phyloP scores from a whole-genome alignment of 2,888 invertebrate genomes.

The Protonemura montana region DNA sequence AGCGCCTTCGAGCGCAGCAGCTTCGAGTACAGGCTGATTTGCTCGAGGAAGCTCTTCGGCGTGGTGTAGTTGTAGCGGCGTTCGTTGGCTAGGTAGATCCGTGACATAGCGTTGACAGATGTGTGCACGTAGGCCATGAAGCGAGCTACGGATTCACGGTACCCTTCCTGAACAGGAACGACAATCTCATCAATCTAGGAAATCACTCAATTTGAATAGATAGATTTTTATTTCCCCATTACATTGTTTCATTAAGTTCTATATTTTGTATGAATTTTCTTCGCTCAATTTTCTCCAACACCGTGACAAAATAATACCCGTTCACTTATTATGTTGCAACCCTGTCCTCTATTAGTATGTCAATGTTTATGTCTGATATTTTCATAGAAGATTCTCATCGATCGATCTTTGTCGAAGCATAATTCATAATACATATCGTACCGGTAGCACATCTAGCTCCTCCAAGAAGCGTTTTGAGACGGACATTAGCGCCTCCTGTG shows the following conservation, averaged over 20 bases:
- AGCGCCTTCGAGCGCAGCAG: slow-evolving; percentile 81
- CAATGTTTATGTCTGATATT: too few relatives aligned
- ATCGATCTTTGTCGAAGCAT: too few relatives aligned
- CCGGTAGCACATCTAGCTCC: slow-evolving; percentile 80
- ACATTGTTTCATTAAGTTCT: slow-evolving; percentile 7
- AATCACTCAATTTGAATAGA: too few relatives aligned
- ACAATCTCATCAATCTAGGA: too few relatives aligned
- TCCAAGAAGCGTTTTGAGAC: slow-evolving; percentile 89
- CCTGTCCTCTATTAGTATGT: too few relatives aligned
- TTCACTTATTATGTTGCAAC: too few relatives aligned
- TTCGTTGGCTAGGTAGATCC: slow-evolving; percentile 86
- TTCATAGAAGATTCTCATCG: too few relatives aligned
- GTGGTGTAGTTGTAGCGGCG: slow-evolving; percentile 96
- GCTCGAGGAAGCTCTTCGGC: slow-evolving; percentile 95
- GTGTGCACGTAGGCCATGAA: slow-evolving; percentile 97
- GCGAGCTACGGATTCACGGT: slow-evolving; percentile 84
- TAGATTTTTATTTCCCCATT: background rate
- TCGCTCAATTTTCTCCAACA: too few relatives aligned
- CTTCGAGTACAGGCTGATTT: slow-evolving; percentile 91
- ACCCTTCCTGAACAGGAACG: too few relatives aligned
- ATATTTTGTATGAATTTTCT: too few relatives aligned
- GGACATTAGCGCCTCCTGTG: slow-evolving; percentile 93
- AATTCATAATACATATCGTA: slow-evolving; percentile 55
- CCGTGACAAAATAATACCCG: too few relatives aligned
- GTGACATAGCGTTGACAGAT: slow-evolving; percentile 89